Percentiles rank a stretch among this genome's conserved stretches.
Evolutionary conservation across 2,797 vertebrate genomes (phyloP).

Genomic region (Moxostoma hubbsi): DNA sequence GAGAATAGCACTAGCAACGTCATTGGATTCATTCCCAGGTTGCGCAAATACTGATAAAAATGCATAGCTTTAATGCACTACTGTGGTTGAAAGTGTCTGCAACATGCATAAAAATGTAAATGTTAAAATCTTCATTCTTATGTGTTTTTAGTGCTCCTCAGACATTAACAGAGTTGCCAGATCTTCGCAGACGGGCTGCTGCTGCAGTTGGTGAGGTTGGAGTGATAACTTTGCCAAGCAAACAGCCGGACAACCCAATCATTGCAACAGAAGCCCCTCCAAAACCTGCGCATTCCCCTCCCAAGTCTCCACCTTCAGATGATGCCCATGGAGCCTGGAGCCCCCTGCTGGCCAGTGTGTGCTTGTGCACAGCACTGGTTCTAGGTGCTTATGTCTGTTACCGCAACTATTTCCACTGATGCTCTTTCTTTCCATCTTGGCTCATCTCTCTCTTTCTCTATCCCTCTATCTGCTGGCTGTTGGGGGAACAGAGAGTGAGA

Average conservation of each 20-base stretch:
- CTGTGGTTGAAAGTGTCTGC: too few relatives aligned
- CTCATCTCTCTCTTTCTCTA: conserved; percentile 49
- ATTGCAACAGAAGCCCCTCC: conserved; percentile 50
- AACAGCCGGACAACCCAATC: conserved; percentile 55
- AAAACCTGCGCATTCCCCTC: conserved; percentile 58
- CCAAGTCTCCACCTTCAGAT: conserved; percentile 34
- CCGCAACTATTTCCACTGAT: conserved; percentile 93
- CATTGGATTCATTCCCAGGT: too few relatives aligned
- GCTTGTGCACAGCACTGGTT: conserved; percentile 87
- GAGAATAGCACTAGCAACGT: too few relatives aligned
- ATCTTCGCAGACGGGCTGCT: conserved; percentile 79
- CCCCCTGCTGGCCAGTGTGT: conserved; percentile 86
- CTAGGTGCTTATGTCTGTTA: conserved; percentile 92
- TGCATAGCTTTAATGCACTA: too few relatives aligned
- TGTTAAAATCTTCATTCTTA: background rate
- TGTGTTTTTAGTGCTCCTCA: conserved; percentile 22
- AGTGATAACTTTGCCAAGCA: background rate
- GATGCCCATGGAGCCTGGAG: conserved; percentile 79
- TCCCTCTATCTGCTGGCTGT: conserved; percentile 39
- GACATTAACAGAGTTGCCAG: conserved; percentile 67
- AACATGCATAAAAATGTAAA: too few relatives aligned
- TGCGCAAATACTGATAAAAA: too few relatives aligned
- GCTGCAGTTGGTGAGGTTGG: background rate
- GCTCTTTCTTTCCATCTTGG: conserved; percentile 32
- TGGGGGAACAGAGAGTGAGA: conserved; percentile 31